Conservation (phyloP, 1,140 invertebrate species). For the Bicyclus anynana region DNA sequence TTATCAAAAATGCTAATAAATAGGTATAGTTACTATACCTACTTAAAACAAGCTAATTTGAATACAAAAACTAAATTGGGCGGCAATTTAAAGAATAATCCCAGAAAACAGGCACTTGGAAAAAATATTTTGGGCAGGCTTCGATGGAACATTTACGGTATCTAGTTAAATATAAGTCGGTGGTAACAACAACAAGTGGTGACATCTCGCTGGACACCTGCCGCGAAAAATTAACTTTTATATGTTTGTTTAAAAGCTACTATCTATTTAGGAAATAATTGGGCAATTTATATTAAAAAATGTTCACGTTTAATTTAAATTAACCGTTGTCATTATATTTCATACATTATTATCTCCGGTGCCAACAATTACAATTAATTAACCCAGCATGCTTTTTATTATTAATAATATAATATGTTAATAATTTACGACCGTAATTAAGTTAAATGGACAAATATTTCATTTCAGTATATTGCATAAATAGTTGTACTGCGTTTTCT, state of each 20-base stretch:
- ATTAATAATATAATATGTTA: not conserved
- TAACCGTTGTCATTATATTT: not conserved
- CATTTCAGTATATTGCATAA: too few relatives aligned
- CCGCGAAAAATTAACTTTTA: conserved; percentile 4
- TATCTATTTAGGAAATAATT: conserved; percentile 16
- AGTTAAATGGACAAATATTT: not conserved
- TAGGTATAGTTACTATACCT: too few relatives aligned
- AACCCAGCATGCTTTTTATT: not conserved
- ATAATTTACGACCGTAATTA: too few relatives aligned
- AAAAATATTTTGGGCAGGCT: too few relatives aligned
- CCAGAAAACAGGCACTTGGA: too few relatives aligned
- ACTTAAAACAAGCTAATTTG: too few relatives aligned
- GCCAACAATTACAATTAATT: not conserved
- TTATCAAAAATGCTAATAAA: too few relatives aligned
- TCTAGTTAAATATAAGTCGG: too few relatives aligned
- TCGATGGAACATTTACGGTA: too few relatives aligned
- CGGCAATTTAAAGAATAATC: too few relatives aligned
- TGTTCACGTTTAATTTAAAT: not conserved
- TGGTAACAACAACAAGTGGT: not conserved
- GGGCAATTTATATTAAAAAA: conserved; percentile 8
- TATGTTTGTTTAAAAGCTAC: conserved; percentile 11
- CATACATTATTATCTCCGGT: not conserved
- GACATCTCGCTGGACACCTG: conserved; percentile 17
- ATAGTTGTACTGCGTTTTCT: too few relatives aligned
- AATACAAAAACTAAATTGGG: too few relatives aligned